A percentile compares a stretch with the other conserved stretches of the same genome.
These are phyloP conservation scores for Tetranychus truncatus DNA, from an alignment of 2,888 invertebrate genomes.

Conservation along the genomic window DNA sequence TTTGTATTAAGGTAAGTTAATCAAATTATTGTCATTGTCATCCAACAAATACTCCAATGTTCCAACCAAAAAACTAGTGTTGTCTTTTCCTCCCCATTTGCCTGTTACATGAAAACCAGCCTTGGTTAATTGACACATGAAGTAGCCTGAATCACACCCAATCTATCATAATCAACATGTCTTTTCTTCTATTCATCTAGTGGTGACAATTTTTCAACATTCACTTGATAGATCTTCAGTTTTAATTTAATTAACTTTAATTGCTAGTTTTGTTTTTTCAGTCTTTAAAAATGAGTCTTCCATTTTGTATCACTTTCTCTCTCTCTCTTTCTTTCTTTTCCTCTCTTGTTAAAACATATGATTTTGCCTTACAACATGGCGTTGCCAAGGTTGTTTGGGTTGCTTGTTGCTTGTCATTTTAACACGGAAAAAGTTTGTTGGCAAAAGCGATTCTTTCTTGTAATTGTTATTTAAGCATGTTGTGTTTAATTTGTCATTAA, in stretches of 20 bases:
- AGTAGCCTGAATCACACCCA: neutral
- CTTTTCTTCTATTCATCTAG: too few species aligned
- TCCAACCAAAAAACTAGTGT: neutral
- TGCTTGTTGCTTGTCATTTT: neutral
- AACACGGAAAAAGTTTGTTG: neutral
- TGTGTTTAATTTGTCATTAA: too few species aligned
- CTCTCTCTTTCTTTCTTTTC: neutral
- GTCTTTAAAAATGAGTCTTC: neutral
- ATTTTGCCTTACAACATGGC: neutral
- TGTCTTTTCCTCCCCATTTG: neutral
- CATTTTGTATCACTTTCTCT: neutral
- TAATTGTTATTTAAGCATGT: too few species aligned
- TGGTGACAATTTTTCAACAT: too few species aligned
- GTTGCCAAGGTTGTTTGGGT: neutral
- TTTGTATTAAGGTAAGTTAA: slow-evolving; percentile 54
- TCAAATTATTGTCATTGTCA: neutral
- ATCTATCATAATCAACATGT: neutral
- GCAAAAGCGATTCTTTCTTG: neutral
- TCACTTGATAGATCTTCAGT: too few species aligned
- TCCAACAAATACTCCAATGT: too few species aligned
- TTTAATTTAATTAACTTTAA: neutral
- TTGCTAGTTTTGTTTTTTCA: neutral
- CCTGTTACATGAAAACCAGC: neutral
- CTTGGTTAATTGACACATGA: neutral
- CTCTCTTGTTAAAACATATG: neutral